Evolutionary conservation across 2,888 invertebrate species (phyloP), one percentile per base, ranked within the genome.

Genomic region (Stegana nigrithorax): DNA sequence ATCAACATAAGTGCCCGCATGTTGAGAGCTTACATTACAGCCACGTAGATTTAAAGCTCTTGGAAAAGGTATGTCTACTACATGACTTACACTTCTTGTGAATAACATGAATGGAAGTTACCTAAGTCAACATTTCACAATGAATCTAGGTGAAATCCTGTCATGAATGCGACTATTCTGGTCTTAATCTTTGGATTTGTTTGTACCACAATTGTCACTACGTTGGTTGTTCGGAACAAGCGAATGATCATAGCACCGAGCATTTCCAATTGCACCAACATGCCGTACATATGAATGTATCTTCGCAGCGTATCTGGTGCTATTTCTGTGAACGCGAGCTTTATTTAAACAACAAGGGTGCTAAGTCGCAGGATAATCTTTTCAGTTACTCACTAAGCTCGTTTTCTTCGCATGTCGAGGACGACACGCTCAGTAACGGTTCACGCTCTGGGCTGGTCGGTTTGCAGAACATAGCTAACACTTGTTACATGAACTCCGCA

Each of bases 401-500:
- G 17, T 63, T 79, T 2, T 60, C 75, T 7, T 60, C 64, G 14
- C 69, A 65, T 19, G 53, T 53, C 44, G 71, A 79, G 60, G 71
- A 77, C 39, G 45, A 23, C 10, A 19, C 39, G 25, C 73, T 81
- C 65, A 69, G 81, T 69, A 71, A 81, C 29, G 71, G 63, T 17
- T 71, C 61, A 44, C 66, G 70, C 1, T 70, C 71, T 1, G 75
- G 97, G 60, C 87, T 97, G 27, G 93, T 96, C 44, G 98, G 98
- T 0, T 88, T 98, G 3, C 95, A 96, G 83, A 98, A 98, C 86
- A 92, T 98, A 75, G 98, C 98, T 65, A 98, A 98, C 86, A 98
- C 98, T 0, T 99, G 98, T 85, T 99, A 98, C 85, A 96, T 99
- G 96, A 98, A 98, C 86, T 93, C 98, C 1, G 98, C 98, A 0